Percentiles rank a stretch among this genome's conserved stretches.
Evolutionary conservation across 2,797 vertebrate genomes (phyloP).

Genomic region (Falco rusticolus): DNA sequence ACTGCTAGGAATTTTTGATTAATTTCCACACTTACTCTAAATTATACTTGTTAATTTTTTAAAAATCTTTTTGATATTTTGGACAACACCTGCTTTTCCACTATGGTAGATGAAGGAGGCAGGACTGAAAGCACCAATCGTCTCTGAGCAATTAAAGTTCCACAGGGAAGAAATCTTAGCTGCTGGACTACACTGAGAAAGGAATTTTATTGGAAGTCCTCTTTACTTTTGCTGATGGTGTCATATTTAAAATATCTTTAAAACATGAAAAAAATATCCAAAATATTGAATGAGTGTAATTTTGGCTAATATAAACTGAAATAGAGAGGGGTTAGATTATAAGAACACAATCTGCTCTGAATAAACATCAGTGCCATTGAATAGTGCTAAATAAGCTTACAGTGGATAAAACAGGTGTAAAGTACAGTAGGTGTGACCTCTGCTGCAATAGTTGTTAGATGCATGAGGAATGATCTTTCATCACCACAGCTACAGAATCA

Average conservation of each 20-base stretch:
- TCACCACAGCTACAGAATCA: neutral
- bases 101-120: neutral
- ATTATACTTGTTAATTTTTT: neutral
- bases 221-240: neutral
- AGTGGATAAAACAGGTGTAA: neutral
- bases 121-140: neutral
- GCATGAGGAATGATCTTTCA: neutral
- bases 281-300: neutral
- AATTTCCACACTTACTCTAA: neutral
- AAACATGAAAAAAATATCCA: neutral
- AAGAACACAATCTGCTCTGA: neutral
- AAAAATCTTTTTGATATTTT: neutral
- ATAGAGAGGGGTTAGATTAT: neutral
- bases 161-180: neutral
- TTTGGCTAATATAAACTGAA: neutral
- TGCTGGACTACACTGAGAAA: neutral
- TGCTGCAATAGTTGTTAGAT: neutral
- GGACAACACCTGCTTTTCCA: neutral
- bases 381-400: conserved; percentile 1
- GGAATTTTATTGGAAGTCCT: neutral
- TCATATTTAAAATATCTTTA: neutral
- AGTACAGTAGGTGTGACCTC: neutral
- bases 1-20: neutral
- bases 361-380: neutral
- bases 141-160: neutral